Base-by-base conservation (phyloP, 2,113 vertebrate genomes). In the Salminus brasiliensis region DNA sequence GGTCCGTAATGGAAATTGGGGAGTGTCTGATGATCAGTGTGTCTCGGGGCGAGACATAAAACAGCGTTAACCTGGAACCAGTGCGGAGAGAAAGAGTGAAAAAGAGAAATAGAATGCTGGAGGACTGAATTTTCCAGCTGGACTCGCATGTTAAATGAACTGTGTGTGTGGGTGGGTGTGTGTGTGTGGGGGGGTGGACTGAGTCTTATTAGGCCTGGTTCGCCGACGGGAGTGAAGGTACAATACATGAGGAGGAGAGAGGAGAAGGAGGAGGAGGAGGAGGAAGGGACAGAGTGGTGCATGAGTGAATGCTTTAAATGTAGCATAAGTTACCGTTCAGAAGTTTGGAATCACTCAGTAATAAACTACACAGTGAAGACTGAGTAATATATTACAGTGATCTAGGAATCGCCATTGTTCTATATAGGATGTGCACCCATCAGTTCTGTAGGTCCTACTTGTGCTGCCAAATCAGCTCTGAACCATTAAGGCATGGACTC, bases 1-100 rank as follows among this genome's bases (percentile, higher is more conserved):
- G 85, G 80, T 87, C 83, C 82, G 87, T 88, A 91, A 89, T 90
- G 86, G 84, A 85, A 90, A 90, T 84, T 65, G 77, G 49, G 29
- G 66, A 57, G 74, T 72, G 70, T 72, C 74, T 41, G 78, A 68
- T 82, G 49, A 47, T 70, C 18, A 59, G 36, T 30, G 29, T 47
- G 55, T 47, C 36, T 43, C 16, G 59, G 30, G 25, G 45, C 36
- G 12, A 63, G 70, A 70, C 72, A 39, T 25, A 71, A 45, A 47
- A 23, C 25, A 55, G 53, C 30, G 57, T 34, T 25, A 30, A 81
- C 75, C 60, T 12, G 32, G 53, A 60, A 27, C 25, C 10, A 27
- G 27, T 41, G 52, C 36, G 82, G 32, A 70, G 73, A 62, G 74
- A 49, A 34, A 75, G 18, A 76, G 15, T 69, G 73, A 62, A 60